A percentile compares a stretch with the other conserved stretches of the same genome.
phyloP scores from a whole-genome alignment of 1,140 invertebrate genomes.

The Rhopalosiphum padi region DNA sequence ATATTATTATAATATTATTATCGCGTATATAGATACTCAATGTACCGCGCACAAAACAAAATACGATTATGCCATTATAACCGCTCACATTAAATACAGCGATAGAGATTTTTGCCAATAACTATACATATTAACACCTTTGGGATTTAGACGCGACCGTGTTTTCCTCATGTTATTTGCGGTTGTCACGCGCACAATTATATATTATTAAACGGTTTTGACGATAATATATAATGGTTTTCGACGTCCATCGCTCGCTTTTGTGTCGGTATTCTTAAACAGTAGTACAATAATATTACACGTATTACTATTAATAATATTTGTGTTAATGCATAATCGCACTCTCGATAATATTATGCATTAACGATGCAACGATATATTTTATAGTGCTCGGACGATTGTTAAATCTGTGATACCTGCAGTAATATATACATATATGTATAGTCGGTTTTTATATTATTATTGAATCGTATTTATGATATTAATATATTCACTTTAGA shows the following conservation, averaged over 20 bases:
- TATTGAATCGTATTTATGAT: not conserved
- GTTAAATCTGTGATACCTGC: not conserved
- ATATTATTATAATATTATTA: not conserved
- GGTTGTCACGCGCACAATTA: not conserved
- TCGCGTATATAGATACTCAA: not conserved
- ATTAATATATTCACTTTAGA: not conserved
- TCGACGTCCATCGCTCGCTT: not conserved
- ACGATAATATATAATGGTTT: not conserved
- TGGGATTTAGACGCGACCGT: not conserved
- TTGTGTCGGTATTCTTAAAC: not conserved
- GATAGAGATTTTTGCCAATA: not conserved
- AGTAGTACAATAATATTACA: not conserved
- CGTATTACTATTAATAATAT: not conserved
- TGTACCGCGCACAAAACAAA: not conserved
- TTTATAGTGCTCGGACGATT: not conserved
- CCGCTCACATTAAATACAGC: not conserved
- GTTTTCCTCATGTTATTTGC: not conserved
- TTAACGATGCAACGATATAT: too few species aligned
- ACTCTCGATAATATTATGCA: not conserved
- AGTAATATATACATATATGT: too few species aligned
- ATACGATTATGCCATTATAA: not conserved
- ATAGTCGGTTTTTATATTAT: not conserved
- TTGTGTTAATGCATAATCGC: not conserved
- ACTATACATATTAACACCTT: not conserved
- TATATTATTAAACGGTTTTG: not conserved